phyloP scores from a whole-genome alignment of 1,140 invertebrate genomes.

The Solenopsis fugax region DNA sequence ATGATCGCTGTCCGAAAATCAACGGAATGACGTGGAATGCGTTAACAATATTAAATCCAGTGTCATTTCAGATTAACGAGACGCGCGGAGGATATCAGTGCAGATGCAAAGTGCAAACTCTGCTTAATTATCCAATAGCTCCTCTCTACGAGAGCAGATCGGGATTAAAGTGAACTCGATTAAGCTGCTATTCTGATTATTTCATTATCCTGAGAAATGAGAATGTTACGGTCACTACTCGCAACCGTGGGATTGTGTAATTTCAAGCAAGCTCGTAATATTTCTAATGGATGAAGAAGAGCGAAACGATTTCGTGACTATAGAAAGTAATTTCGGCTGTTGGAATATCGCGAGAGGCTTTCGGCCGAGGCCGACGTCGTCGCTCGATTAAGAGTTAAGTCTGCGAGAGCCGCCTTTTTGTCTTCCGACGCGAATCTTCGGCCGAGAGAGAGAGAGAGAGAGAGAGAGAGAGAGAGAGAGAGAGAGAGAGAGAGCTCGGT shows the following conservation, averaged over 20 bases:
- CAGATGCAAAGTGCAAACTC: conserved; percentile 11
- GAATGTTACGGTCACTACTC: conserved; percentile 9
- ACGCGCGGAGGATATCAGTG: background rate
- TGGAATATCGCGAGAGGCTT: background rate
- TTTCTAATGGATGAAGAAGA: background rate
- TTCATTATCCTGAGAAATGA: conserved; percentile 6
- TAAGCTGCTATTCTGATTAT: conserved; percentile 30
- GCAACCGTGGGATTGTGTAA: background rate
- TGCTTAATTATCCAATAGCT: conserved; percentile 18
- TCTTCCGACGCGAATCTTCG: background rate
- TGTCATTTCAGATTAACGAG: conserved; percentile 9
- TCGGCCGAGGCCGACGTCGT: background rate
- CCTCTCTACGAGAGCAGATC: background rate
- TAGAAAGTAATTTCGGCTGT: background rate
- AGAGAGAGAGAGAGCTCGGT: no score
- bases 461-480: no score
- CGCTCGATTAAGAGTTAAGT: background rate
- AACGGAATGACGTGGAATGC: background rate
- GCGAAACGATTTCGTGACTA: background rate
- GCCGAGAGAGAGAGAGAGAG: no score
- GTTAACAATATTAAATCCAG: conserved; percentile 18
- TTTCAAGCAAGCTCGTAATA: background rate
- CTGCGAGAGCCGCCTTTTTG: background rate
- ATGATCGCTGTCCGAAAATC: background rate
- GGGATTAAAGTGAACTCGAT: conserved; percentile 25